Evolutionary conservation across 2,888 invertebrate species (phyloP).

Genomic region (Lydus trimaculatus): DNA sequence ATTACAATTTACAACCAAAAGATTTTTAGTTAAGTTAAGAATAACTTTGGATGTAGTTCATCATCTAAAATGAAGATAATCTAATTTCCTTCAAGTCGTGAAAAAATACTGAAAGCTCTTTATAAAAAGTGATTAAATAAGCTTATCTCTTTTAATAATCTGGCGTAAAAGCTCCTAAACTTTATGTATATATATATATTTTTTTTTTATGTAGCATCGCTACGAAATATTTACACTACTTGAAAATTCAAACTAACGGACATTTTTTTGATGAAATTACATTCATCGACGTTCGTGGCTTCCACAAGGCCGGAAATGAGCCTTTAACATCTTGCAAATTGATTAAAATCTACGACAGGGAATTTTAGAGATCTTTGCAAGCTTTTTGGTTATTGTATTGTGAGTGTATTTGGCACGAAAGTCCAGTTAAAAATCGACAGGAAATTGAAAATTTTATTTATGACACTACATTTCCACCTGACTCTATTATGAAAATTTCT

Average conservation of each 20-base stretch:
- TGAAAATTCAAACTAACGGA: background rate
- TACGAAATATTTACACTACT: background rate
- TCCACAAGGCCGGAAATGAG: background rate
- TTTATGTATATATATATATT: background rate
- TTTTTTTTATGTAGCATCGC: background rate
- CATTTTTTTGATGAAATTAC: background rate
- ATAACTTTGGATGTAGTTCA: background rate
- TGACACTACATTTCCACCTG: background rate
- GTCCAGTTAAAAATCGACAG: conserved; percentile 11
- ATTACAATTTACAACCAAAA: background rate
- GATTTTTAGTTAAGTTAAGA: background rate
- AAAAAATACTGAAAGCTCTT: background rate
- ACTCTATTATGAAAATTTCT: background rate
- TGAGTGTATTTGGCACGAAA: background rate
- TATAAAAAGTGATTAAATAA: background rate
- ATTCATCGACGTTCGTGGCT: background rate
- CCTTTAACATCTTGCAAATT: background rate
- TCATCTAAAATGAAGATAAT: background rate
- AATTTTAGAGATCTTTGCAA: too few species aligned
- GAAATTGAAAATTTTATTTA: conserved; percentile 14
- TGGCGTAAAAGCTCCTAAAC: background rate
- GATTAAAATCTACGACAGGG: too few species aligned
- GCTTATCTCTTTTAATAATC: conserved; percentile 5
- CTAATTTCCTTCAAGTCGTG: background rate
- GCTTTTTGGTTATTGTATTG: too few species aligned